Conservation (phyloP, 2,888 invertebrate species). For the Cheilosia impressa region DNA sequence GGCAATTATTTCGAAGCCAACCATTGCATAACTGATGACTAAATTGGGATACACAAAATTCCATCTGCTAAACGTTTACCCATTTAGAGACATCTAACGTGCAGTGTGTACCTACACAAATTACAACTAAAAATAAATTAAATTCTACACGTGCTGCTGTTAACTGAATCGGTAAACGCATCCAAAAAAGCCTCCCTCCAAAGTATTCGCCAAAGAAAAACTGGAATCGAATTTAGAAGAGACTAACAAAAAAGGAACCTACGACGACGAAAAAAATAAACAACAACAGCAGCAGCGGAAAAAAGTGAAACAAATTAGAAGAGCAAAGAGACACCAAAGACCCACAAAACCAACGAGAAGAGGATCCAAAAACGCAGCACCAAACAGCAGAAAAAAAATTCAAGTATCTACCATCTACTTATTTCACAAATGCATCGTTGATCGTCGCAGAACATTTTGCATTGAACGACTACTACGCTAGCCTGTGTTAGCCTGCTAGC, state of each 20-base stretch:
- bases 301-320: constrained; percentile 53
- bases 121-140: constrained; percentile 58
- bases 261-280: constrained; percentile 63
- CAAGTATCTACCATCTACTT: constrained; percentile 49
- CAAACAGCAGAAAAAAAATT: constrained; percentile 14
- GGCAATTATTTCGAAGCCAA: constrained; percentile 1
- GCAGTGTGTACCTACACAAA: neutral
- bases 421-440: constrained; percentile 63
- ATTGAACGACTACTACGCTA: constrained; percentile 39
- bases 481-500: constrained; percentile 42
- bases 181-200: constrained; percentile 38
- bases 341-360: constrained; percentile 34
- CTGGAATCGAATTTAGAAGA: constrained; percentile 64
- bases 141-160: constrained; percentile 62
- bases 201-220: constrained; percentile 62
- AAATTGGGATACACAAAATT: neutral
- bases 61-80: neutral
- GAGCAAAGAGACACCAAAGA: constrained; percentile 33
- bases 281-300: constrained; percentile 35
- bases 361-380: constrained; percentile 31
- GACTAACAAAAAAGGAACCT: constrained; percentile 57
- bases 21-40: neutral
- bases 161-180: constrained; percentile 38
- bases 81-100: neutral
- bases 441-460: constrained; percentile 61